Evolutionary conservation across 2,797 vertebrate genomes (phyloP).

Genomic region (Pseudochirops cupreus): DNA sequence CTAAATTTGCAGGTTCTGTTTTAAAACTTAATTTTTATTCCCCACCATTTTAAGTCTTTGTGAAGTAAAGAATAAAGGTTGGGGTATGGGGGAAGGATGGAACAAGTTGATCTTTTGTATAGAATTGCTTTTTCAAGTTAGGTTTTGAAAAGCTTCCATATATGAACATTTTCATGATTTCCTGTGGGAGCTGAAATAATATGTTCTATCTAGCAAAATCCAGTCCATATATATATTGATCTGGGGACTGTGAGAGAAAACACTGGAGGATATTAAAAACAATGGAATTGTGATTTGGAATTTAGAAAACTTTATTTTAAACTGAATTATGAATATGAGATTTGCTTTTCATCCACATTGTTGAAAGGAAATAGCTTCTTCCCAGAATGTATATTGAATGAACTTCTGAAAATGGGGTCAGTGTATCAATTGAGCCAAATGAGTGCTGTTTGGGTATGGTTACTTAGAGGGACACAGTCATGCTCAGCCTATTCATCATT

Average conservation of each 20-base stretch:
- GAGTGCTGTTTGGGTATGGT: constrained; percentile 32
- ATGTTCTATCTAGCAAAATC: constrained; percentile 45
- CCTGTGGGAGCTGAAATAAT: constrained; percentile 29
- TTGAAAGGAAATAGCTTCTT: constrained; percentile 58
- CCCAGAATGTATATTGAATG: constrained; percentile 41
- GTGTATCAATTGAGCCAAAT: constrained; percentile 30
- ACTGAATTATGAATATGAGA: constrained; percentile 77
- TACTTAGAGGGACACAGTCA: constrained; percentile 17
- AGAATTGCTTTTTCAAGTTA: constrained; percentile 53
- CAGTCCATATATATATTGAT: constrained; percentile 5
- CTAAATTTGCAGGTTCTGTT: constrained; percentile 50
- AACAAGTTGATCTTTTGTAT: constrained; percentile 41
- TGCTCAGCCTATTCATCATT: constrained; percentile 23
- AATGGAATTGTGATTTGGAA: constrained; percentile 75
- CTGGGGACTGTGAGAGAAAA: constrained; percentile 59
- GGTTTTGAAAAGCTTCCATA: constrained; percentile 60
- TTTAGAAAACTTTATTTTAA: constrained; percentile 74
- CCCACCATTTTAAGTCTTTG: constrained; percentile 29
- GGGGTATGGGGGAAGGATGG: constrained; percentile 43
- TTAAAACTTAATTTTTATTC: constrained; percentile 42
- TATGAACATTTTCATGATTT: constrained; percentile 55
- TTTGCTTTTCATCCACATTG: constrained; percentile 65
- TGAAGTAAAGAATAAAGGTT: constrained; percentile 50
- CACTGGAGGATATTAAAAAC: constrained; percentile 65
- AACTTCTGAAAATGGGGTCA: constrained; percentile 58